These are phyloP conservation scores for Enteromius anoplus DNA, from an alignment of 2,797 vertebrate species.

Conservation along the genomic window DNA sequence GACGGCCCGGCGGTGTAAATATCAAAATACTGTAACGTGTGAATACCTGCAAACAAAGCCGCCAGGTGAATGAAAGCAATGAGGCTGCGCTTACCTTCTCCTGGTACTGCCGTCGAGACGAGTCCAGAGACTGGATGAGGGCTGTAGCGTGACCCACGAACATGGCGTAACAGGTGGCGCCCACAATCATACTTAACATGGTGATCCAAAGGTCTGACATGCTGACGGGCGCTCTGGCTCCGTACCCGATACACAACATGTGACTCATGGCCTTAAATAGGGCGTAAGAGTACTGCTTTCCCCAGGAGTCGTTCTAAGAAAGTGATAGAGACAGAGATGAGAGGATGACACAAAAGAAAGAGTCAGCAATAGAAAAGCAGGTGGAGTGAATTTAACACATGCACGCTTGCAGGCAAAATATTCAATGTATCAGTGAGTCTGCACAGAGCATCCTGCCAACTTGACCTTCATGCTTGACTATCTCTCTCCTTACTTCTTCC, in stretches of 20 bases:
- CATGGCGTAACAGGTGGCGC: conserved; percentile 98
- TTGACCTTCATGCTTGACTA: conserved; percentile 63
- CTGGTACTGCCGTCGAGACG: conserved; percentile 93
- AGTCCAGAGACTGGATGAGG: conserved; percentile 96
- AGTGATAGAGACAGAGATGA: conserved; percentile 43
- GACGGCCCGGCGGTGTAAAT: neutral
- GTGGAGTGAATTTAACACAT: conserved; percentile 67
- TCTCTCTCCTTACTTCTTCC: conserved; percentile 13
- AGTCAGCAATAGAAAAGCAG: conserved; percentile 17
- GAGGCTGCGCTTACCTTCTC: conserved; percentile 86
- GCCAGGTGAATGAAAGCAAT: neutral
- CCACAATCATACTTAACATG: conserved; percentile 98
- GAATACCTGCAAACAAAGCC: neutral
- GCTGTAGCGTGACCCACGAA: conserved; percentile 97
- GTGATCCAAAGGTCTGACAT: conserved; percentile 99
- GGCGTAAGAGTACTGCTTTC: conserved; percentile 97
- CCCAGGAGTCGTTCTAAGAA: conserved; percentile 95
- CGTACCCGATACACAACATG: conserved; percentile 97
- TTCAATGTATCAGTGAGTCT: conserved; percentile 66
- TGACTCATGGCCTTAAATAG: conserved; percentile 99
- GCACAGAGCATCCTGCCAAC: conserved; percentile 60
- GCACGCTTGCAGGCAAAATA: conserved; percentile 61
- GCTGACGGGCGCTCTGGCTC: conserved; percentile 93
- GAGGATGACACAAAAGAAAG: conserved; percentile 15
- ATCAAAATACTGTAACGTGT: neutral